A percentile compares a stretch with the other conserved stretches of the same genome.
Evolutionary conservation across 2,888 invertebrate genomes (phyloP).

Genomic region (Scrobipalpa costella): DNA sequence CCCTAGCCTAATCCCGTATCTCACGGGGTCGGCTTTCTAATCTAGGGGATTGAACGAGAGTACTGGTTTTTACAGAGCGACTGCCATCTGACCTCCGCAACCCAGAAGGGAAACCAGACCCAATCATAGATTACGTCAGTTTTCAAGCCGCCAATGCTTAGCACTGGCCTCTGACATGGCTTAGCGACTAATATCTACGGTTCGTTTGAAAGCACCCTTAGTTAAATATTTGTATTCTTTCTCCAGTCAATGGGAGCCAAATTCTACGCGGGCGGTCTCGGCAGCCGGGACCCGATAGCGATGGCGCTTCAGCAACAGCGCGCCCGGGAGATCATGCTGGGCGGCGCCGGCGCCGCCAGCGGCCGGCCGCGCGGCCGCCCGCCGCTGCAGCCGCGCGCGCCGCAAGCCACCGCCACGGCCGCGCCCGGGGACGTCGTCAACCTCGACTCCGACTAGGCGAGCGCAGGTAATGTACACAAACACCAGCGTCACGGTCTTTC

Average conservation of each 20-base stretch:
- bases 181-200: too few relatives aligned
- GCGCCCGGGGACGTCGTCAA: slow-evolving; percentile 61
- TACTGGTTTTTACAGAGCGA: too few relatives aligned
- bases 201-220: too few relatives aligned
- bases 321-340: slow-evolving; percentile 70
- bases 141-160: too few relatives aligned
- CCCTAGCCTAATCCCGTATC: too few relatives aligned
- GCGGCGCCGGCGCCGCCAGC: slow-evolving; percentile 42
- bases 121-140: too few relatives aligned
- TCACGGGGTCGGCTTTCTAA: too few relatives aligned
- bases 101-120: too few relatives aligned
- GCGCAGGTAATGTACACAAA: not conserved
- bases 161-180: too few relatives aligned
- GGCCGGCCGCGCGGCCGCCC: slow-evolving; percentile 52
- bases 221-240: not conserved
- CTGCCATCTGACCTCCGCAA: too few relatives aligned
- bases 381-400: slow-evolving; percentile 46
- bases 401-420: slow-evolving; percentile 34
- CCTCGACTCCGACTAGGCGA: slow-evolving; percentile 64
- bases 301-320: slow-evolving; percentile 76
- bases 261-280: slow-evolving; percentile 76
- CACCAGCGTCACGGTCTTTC: too few relatives aligned
- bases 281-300: slow-evolving; percentile 76
- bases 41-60: too few relatives aligned
- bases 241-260: slow-evolving; percentile 67